Percentiles rank a stretch among this genome's conserved stretches.
These are phyloP conservation scores for Drosophila kuntzei DNA, from an alignment of 2,888 invertebrate genomes.

Conservation along the genomic window DNA sequence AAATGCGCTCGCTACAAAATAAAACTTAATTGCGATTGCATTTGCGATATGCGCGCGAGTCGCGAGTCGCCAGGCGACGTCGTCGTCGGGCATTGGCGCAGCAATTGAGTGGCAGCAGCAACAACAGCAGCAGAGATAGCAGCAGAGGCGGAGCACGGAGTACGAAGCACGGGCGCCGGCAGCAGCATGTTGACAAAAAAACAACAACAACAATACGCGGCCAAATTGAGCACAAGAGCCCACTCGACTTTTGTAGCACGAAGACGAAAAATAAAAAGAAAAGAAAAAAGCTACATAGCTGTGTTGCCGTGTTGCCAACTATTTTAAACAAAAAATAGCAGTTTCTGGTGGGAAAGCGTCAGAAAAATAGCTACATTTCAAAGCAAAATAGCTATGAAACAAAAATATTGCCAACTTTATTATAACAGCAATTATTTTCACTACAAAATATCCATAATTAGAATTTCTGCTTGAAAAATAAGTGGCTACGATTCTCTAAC, in stretches of 20 bases:
- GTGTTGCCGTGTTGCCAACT: too few species aligned
- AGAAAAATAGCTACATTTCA: too few species aligned
- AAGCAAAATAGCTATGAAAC: too few species aligned
- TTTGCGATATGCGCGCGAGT: conserved; percentile 71
- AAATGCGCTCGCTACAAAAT: conserved; percentile 81
- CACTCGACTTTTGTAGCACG: conserved; percentile 60
- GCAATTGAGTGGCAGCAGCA: conserved; percentile 49
- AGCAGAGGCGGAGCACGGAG: conserved; percentile 8
- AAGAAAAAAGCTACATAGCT: conserved; percentile 38
- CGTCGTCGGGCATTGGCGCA: conserved; percentile 62
- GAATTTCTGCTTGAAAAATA: too few species aligned
- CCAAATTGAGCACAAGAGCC: conserved; percentile 67
- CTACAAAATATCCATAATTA: too few species aligned
- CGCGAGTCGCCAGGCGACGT: conserved; percentile 17
- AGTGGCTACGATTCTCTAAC: too few species aligned
- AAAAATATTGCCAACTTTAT: too few species aligned
- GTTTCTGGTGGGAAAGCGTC: too few species aligned
- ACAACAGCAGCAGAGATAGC: conserved; percentile 1
- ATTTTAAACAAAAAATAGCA: too few species aligned
- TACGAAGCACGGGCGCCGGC: conserved; percentile 40
- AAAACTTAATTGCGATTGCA: conserved; percentile 82
- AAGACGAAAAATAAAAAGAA: conserved; percentile 10
- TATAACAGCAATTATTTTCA: too few species aligned
- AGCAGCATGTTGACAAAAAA: conserved; percentile 48
- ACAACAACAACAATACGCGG: conserved; percentile 21